Evolutionary conservation across 2,888 invertebrate species (phyloP), one percentile per base, ranked within the genome.

Genomic region (Pterostichus madidus): DNA sequence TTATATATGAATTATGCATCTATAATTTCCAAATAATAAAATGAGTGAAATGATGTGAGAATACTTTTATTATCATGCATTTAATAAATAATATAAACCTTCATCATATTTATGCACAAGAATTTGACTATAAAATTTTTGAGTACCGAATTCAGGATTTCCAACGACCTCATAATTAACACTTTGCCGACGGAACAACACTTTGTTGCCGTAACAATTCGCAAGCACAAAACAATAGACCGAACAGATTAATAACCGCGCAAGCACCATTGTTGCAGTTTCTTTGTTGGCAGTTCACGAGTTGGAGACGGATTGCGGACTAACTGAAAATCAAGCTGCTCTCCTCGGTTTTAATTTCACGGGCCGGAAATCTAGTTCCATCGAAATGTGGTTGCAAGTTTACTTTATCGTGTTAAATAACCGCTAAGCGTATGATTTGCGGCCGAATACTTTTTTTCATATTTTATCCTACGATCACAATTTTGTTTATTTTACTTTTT

Each of bases 121-220:
- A 46, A 76, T 32, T 46, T 76, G 44, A 76, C 76, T 82, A 76
- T 82, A 82, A 82, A 82, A 75, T 49, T 82, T 82, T 82, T 82
- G 82, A 46, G 75, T 76, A 82, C 76, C 76, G 13, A 44, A 76
- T 82, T 82, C 82, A 73, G 56, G 35, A 73, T 56, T 44, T n/a
- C 44, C 68, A 44, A 71, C 39, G 7, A 39, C 7, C 32, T 64
- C 64, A n/a, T 31, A 64, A 64, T 64, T 35, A 35, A 17, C 10
- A 71, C 44, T 71, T 17, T 71, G 68, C 17, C 68, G 10, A 13
- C 44, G 68, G 6, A 10, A 15, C 13, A 68, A 35, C 8, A 44
- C 5, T 44, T 71, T 71, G 68, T 71, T 44, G 4, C 17, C 10
- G 6, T 39, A 44, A 17, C 68, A 71, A 44, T 44, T 44, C 15